phyloP scores from a whole-genome alignment of 2,888 invertebrate genomes.

The Eledone cirrhosa region DNA sequence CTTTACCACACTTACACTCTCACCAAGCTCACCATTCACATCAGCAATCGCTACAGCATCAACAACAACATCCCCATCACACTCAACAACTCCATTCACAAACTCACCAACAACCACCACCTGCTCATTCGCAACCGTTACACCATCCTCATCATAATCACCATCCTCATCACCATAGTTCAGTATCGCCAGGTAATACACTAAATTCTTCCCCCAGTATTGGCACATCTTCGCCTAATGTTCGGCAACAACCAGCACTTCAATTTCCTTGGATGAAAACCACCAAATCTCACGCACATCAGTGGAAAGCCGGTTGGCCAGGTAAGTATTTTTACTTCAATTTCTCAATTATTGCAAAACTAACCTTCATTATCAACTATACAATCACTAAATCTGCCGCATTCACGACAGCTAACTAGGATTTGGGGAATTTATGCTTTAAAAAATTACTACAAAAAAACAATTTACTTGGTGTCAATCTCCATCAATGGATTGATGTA shows the following conservation, averaged over 20 bases:
- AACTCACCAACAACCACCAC: slow-evolving; percentile 26
- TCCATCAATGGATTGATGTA: no score
- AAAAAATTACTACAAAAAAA: no score
- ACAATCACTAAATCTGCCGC: no score
- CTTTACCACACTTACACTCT: slow-evolving; percentile 33
- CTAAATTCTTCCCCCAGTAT: slow-evolving; percentile 34
- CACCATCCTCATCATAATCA: background rate
- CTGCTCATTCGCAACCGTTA: slow-evolving; percentile 31
- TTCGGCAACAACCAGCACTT: slow-evolving; percentile 41
- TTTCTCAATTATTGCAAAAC: no score
- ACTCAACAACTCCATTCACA: slow-evolving; percentile 9
- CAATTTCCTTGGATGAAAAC: slow-evolving; percentile 67
- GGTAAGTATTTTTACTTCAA: slow-evolving; percentile 44
- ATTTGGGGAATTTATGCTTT: no score
- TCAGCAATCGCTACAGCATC: background rate
- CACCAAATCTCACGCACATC: slow-evolving; percentile 65
- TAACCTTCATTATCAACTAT: no score
- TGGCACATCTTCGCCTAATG: slow-evolving; percentile 36
- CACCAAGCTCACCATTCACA: slow-evolving; percentile 26
- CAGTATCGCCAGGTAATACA: slow-evolving; percentile 32
- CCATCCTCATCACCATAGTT: slow-evolving; percentile 12
- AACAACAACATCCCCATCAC: slow-evolving; percentile 12
- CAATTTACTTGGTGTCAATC: no score
- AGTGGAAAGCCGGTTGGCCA: slow-evolving; percentile 65
- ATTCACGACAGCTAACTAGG: no score